Conservation (phyloP, 92 coral and sea anemone species). For the Umimayanthus chanpuru region DNA sequence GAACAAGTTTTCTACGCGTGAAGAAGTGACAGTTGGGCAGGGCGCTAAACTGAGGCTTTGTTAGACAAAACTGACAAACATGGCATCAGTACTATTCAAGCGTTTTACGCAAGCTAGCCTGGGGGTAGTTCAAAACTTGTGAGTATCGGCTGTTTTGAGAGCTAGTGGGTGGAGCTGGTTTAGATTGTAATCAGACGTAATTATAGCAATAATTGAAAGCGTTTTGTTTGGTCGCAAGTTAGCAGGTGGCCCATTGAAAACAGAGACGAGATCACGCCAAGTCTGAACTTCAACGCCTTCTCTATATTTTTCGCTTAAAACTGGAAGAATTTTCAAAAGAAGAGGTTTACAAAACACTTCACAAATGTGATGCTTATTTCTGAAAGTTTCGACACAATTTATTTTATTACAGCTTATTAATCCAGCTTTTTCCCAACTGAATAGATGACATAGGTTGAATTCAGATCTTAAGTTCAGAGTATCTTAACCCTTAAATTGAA, state of each 20-base stretch:
- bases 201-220: background rate
- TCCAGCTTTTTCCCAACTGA: no score
- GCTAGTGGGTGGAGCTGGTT: constrained; percentile 16
- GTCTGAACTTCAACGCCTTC: background rate
- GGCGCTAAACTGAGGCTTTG: constrained; percentile 5
- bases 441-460: no score
- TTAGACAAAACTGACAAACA: background rate
- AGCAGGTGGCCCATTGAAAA: constrained; percentile 21
- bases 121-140: background rate
- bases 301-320: background rate
- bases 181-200: constrained; percentile 9
- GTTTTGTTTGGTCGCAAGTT: constrained; percentile 4
- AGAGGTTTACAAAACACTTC: background rate
- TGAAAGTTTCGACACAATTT: no score
- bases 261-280: background rate
- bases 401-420: no score
- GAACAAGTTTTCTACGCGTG: background rate
- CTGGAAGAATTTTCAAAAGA: background rate
- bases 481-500: no score
- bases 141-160: background rate
- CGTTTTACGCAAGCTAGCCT: constrained; percentile 10
- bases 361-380: background rate
- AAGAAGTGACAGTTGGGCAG: constrained; percentile 5
- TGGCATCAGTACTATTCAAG: constrained; percentile 28
- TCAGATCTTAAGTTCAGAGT: no score